Base-by-base conservation (phyloP, 2,888 invertebrate species). In the Catocala nupta region DNA sequence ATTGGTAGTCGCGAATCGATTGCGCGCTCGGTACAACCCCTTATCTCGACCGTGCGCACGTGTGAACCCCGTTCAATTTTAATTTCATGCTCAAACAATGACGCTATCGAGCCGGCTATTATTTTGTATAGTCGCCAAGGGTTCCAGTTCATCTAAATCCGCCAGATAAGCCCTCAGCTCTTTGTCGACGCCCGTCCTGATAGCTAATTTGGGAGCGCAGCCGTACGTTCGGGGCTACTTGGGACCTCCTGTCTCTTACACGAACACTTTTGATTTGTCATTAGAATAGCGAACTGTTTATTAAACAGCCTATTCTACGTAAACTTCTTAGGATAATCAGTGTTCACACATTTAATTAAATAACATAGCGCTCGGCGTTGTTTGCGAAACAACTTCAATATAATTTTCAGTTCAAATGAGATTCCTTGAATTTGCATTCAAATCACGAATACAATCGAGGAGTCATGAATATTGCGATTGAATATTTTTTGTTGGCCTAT, bases 41-140 rank as follows among this genome's bases (percentile, higher is more conserved):
- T 93, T 93, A 93, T 94, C 93, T 90, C 83, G 76, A 83, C 88
- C 65, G 83, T 88, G 91, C 91, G 93, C 93, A 94, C 93, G 93
- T 94, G 93, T 93, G 93, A 94, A 93, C 90, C 89, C 89, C 90
- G 91, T 89, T 92, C 93, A 92, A 93, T 93, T 94, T 94, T 94
- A 94, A 94, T 94, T 94, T 94, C 93, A 94, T 94, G 93, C 93
- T 93, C 93, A 94, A 94, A 93, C 93, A 94, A 94, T 94, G 93
- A 89, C 91, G 93, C 87, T 92, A 93, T 93, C 92, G 91, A 90
- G 89, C 88, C 84, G 79, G 88, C 93, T 92, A 93, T 93, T 93
- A 93, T 93, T 92, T 91, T 91, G 90, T 91, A 93, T 89, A 91
- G 89, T 85, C 87, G 84, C 85, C 84, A 89, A 88, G 93, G 93